Evolutionary conservation across 2,888 invertebrate genomes (phyloP).

Genomic region (Dorcus parallelipipedus): DNA sequence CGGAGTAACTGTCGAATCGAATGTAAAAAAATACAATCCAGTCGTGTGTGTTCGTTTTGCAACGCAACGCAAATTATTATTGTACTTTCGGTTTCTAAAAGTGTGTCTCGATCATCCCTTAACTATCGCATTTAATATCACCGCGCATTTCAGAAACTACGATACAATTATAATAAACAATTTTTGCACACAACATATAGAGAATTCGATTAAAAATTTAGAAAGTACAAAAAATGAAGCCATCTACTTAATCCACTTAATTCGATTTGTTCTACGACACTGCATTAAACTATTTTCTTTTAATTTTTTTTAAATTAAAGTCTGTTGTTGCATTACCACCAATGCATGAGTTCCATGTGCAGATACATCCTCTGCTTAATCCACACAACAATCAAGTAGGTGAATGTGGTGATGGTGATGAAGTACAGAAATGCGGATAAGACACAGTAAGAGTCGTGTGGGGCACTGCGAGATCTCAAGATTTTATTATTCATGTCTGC

Average conservation of each 20-base stretch:
- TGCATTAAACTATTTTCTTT: background rate
- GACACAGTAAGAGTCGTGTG: constrained; percentile 45
- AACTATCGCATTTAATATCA: too few species aligned
- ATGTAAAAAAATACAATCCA: too few species aligned
- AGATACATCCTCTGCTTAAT: constrained; percentile 46
- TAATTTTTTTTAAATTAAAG: background rate
- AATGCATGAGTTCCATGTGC: constrained; percentile 47
- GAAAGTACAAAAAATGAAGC: background rate
- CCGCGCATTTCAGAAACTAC: too few species aligned
- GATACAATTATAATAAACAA: too few species aligned
- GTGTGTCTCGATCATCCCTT: too few species aligned
- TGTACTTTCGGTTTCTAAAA: too few species aligned
- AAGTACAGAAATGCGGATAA: constrained; percentile 48
- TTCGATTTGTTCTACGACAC: background rate
- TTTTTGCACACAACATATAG: too few species aligned
- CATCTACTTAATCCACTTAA: background rate
- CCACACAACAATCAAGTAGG: constrained; percentile 46
- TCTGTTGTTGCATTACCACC: constrained; percentile 37
- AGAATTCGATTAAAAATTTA: background rate
- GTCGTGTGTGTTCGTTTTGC: too few species aligned
- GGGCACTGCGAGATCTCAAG: constrained; percentile 20
- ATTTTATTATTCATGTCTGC: constrained; percentile 26
- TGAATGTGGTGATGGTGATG: constrained; percentile 47
- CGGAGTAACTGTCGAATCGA: too few species aligned
- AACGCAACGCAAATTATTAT: too few species aligned